phyloP scores from a whole-genome alignment of 2,797 vertebrate genomes.

The Bovichtus diacanthus region DNA sequence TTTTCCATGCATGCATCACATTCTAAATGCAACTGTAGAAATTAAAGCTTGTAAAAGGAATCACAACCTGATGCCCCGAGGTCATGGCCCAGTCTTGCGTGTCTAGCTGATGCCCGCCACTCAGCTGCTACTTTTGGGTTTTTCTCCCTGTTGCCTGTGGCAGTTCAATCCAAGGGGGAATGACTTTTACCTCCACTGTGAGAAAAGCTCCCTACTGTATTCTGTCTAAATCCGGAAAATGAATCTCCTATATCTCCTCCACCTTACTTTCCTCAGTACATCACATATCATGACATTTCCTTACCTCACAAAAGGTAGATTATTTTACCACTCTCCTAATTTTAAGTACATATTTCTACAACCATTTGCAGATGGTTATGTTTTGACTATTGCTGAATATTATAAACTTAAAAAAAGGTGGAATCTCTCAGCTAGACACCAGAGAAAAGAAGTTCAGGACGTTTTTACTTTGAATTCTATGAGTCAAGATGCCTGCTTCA shows the following conservation, averaged over 20 bases:
- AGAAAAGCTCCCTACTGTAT: constrained; percentile 5
- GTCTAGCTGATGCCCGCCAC: not conserved
- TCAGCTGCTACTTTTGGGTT: constrained; percentile 30
- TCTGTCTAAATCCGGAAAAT: not conserved
- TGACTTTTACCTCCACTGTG: constrained; percentile 13
- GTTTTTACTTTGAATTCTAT: not conserved
- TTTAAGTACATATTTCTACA: not conserved
- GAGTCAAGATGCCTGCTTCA: not conserved
- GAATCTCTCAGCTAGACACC: not conserved
- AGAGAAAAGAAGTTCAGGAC: too few relatives aligned
- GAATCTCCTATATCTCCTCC: too few relatives aligned
- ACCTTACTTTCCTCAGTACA: not conserved
- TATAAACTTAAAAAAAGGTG: not conserved
- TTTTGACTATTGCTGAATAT: not conserved
- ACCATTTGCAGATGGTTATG: not conserved
- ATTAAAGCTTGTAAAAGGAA: constrained; percentile 34
- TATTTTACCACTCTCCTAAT: not conserved
- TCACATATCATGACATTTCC: not conserved
- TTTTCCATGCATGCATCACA: constrained; percentile 20
- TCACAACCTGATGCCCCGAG: constrained; percentile 17
- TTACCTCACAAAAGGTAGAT: not conserved
- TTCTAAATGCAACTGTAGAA: constrained; percentile 26
- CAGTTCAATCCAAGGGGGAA: constrained; percentile 16
- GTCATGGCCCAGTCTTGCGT: constrained; percentile 17
- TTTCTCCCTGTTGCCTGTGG: constrained; percentile 10